Conservation (phyloP, 2,797 vertebrate genomes). For the Oreonectes daqikongensis region DNA sequence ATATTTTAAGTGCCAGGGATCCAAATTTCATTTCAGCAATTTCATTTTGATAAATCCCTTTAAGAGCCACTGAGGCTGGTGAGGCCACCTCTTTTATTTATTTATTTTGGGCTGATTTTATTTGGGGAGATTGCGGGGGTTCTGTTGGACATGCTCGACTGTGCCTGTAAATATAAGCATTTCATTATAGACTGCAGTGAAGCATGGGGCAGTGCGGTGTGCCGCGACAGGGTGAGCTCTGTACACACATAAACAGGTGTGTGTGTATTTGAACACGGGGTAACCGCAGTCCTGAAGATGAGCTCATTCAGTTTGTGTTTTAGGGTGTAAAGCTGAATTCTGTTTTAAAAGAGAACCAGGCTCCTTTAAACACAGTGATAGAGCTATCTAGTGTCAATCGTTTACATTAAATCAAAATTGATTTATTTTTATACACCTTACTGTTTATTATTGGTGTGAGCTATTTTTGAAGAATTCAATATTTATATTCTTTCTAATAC, state of each 20-base stretch:
- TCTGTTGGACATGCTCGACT: conserved; percentile 94
- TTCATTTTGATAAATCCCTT: conserved; percentile 97
- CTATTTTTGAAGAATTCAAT: too few species aligned
- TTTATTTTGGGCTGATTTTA: conserved; percentile 84
- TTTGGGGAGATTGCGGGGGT: conserved; percentile 87
- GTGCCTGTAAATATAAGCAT: conserved; percentile 99
- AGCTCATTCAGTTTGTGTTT: conserved; percentile 43
- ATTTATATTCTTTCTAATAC: too few species aligned
- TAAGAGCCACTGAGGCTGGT: conserved; percentile 89
- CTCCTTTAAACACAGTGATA: background rate
- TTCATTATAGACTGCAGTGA: conserved; percentile 98
- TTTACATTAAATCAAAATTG: background rate
- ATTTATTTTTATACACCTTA: too few species aligned
- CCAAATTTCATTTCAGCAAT: conserved; percentile 96
- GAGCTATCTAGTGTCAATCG: background rate
- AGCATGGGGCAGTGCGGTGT: conserved; percentile 84
- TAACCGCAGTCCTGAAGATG: conserved; percentile 14
- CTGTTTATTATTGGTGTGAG: too few species aligned
- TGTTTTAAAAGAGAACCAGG: background rate
- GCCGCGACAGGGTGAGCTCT: conserved; percentile 68
- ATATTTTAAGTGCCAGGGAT: conserved; percentile 94
- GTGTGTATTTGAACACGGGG: background rate
- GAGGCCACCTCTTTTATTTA: conserved; percentile 87
- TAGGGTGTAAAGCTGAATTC: conserved; percentile 8
- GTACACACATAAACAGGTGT: conserved; percentile 72